Conservation (phyloP, 1,140 invertebrate genomes). For the Rhyzopertha dominica region DNA sequence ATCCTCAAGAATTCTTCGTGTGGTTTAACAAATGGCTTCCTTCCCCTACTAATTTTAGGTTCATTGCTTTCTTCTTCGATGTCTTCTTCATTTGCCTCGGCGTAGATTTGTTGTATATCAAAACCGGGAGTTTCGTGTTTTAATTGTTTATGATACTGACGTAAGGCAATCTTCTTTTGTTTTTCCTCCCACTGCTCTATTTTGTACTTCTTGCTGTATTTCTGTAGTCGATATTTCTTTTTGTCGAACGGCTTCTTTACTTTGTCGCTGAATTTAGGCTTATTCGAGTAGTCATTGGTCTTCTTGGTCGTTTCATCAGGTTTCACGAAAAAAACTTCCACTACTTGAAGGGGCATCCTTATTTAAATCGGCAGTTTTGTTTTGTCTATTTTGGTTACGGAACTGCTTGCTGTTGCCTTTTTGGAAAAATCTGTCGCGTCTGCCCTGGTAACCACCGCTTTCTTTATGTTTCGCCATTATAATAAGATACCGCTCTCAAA, state of each 20-base stretch:
- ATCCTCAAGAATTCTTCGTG: slow-evolving; percentile 52
- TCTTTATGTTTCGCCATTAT: too few species aligned
- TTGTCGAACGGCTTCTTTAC: slow-evolving; percentile 56
- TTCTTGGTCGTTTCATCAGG: not conserved
- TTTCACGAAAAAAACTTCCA: slow-evolving; percentile 1
- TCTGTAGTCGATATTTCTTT: slow-evolving; percentile 57
- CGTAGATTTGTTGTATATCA: slow-evolving; percentile 32
- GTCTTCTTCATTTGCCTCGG: slow-evolving; percentile 22
- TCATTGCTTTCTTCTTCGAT: slow-evolving; percentile 18
- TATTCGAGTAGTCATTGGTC: not conserved
- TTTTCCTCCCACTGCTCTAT: slow-evolving; percentile 60
- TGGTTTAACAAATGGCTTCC: slow-evolving; percentile 49
- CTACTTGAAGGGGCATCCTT: not conserved
- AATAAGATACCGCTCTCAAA: too few species aligned
- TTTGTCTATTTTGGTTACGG: not conserved
- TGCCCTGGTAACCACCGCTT: too few species aligned
- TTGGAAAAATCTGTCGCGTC: too few species aligned
- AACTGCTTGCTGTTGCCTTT: too few species aligned
- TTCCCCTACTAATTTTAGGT: slow-evolving; percentile 30
- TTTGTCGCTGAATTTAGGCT: not conserved
- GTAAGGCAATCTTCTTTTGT: slow-evolving; percentile 52
- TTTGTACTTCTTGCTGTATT: slow-evolving; percentile 64
- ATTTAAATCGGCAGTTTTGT: not conserved
- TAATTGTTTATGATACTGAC: slow-evolving; percentile 53
- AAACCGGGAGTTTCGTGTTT: slow-evolving; percentile 43